Evolutionary conservation across 2,113 vertebrate genomes (phyloP).

Genomic region (Bos javanicus): DNA sequence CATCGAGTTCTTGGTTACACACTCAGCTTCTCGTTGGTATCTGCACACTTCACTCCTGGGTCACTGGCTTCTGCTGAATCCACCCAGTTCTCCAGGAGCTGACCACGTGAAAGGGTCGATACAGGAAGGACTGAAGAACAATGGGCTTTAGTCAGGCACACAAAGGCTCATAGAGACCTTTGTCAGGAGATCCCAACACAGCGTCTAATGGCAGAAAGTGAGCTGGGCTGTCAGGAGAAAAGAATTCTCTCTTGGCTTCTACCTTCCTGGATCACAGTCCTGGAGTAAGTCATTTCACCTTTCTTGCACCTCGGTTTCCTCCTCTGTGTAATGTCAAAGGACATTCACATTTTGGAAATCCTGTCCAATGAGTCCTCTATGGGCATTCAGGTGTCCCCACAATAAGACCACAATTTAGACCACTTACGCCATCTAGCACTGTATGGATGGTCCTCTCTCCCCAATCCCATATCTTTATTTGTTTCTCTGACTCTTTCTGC

Average conservation of each 20-base stretch:
- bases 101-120: rapidly evolving
- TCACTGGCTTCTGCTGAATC: neutral
- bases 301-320: neutral
- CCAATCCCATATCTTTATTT: neutral
- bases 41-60: rapidly evolving
- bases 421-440: neutral
- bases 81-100: neutral
- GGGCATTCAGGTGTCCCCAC: neutral
- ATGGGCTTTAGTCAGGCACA: neutral
- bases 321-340: neutral
- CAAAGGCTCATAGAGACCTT: too few relatives aligned
- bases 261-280: neutral
- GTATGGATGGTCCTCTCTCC: too few relatives aligned
- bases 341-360: neutral
- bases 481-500: neutral
- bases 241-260: neutral
- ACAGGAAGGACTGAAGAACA: neutral
- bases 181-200: neutral
- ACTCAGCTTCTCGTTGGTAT: neutral
- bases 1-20: neutral
- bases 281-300: neutral
- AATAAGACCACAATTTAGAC: neutral
- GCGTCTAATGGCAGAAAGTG: neutral
- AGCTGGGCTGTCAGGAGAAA: neutral
- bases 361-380: neutral